Evolutionary conservation across 2,888 invertebrate species (phyloP).

Genomic region (Caenorhabditis sp.): DNA sequence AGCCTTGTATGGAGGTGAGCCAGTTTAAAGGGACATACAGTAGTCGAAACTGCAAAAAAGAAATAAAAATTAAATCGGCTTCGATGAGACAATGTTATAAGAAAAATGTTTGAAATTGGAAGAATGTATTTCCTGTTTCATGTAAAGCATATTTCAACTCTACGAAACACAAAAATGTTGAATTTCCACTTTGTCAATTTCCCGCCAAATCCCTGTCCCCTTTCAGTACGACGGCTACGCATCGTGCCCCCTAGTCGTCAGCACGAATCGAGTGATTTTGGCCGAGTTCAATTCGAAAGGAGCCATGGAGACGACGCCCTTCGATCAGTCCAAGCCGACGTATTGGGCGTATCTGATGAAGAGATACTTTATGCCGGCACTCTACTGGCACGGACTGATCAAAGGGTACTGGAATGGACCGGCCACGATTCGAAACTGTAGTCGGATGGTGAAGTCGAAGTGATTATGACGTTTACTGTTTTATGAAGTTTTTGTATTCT

Average conservation of each 20-base stretch:
- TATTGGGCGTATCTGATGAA: slow-evolving; percentile 90
- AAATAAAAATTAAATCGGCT: too few relatives aligned
- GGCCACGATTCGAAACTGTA: slow-evolving; percentile 70
- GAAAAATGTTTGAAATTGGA: too few relatives aligned
- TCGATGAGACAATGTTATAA: too few relatives aligned
- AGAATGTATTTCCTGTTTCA: too few relatives aligned
- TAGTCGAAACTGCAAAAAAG: neutral
- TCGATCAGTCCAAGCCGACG: slow-evolving; percentile 87
- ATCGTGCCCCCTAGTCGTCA: slow-evolving; percentile 95
- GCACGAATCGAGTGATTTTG: slow-evolving; percentile 87
- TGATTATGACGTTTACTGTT: neutral
- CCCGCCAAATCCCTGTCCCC: neutral
- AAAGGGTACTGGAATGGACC: slow-evolving; percentile 81
- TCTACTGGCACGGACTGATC: slow-evolving; percentile 89
- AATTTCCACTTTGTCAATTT: neutral
- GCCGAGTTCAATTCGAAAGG: slow-evolving; percentile 95
- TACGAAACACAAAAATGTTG: neutral
- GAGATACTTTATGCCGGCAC: slow-evolving; percentile 90
- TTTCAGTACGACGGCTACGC: slow-evolving; percentile 93
- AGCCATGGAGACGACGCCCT: slow-evolving; percentile 94
- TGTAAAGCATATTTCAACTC: too few relatives aligned
- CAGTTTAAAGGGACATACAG: too few relatives aligned
- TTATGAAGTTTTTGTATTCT: neutral
- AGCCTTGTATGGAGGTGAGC: slow-evolving; percentile 78
- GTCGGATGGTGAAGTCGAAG: slow-evolving; percentile 33